Evolutionary conservation across 2,888 invertebrate genomes (phyloP), one percentile per base, ranked within the genome.

Genomic region (Atrina japonica): DNA sequence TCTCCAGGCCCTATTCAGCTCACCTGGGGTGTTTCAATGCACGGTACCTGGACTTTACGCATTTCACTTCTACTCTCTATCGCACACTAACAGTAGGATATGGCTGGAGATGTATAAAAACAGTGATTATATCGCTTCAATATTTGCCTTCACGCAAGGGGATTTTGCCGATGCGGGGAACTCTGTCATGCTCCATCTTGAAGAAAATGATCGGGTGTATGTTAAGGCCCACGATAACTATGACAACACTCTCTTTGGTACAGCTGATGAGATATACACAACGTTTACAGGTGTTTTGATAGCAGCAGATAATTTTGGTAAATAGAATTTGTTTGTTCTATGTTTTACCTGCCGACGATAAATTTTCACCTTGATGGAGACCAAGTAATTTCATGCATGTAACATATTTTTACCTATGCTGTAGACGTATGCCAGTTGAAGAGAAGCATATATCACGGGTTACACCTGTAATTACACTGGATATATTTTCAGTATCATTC

Each of bases 111-210:
- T 68, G 25, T 72, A 40, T 40, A 73, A 72, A 18, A 79, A 79
- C 53, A 60, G 41, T 16, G 40, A 77, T 1, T 73, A 68, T 30
- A 63, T 79, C 7, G 75, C 68, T n/a, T 70, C 77, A 1, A 52
- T 76, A 2, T 79, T 69, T 40, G 75, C 61, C 2, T 47, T 61
- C 18, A 73, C 72, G 0, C 58, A 71, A 35, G 47, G 60, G 18
- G 76, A 72, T 27, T 74, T 70, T 52, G 70, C 75, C 11, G 73
- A 77, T 27, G 73, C 79, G 11, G 79, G 79, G 11, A 79, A 79
- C 50, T 72, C 72, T 3, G 79, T 71, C 11, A 30, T 79, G 0
- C 47, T 79, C 1, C 67, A 75, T 59, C 63, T 79, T 3, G 59
- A 58, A 7, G n/a, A 21, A 1, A 68, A 65, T 1, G 79, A 79